A percentile compares a stretch with the other conserved stretches of the same genome.
phyloP scores from a whole-genome alignment of 2,113 vertebrate species.

The Petroica traversi region DNA sequence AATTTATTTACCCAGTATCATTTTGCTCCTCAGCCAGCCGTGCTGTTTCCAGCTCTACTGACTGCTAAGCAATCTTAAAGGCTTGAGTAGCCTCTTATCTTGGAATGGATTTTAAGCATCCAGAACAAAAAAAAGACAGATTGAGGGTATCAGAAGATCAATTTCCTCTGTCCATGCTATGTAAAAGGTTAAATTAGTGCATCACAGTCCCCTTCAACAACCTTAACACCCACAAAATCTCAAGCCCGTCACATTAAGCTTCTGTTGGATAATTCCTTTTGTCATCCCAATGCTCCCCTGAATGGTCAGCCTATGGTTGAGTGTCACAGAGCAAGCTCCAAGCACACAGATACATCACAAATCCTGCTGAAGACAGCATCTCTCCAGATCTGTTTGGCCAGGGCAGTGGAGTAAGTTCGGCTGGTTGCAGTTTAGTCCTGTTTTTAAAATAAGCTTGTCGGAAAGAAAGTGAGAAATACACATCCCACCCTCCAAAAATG shows the following conservation, averaged over 20 bases:
- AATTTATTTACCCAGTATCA: not conserved
- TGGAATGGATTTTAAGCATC: not conserved
- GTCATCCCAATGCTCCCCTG: fast-evolving
- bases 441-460: not conserved
- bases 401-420: not conserved
- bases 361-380: not conserved
- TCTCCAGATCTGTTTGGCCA: not conserved
- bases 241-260: not conserved
- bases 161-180: not conserved
- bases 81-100: not conserved
- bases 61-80: not conserved
- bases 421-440: not conserved
- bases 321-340: not conserved
- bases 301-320: not conserved
- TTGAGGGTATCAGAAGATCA: not conserved
- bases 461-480: not conserved
- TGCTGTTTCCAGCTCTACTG: not conserved
- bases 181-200: not conserved
- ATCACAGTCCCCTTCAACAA: not conserved
- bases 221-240: not conserved
- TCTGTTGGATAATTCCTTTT: not conserved
- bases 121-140: not conserved
- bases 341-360: not conserved
- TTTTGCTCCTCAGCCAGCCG: not conserved
- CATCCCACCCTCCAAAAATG: not conserved